Percentiles rank a stretch among this genome's conserved stretches.
These are phyloP conservation scores for Polypterus senegalus DNA, from an alignment of 2,113 vertebrate genomes.

Conservation along the genomic window DNA sequence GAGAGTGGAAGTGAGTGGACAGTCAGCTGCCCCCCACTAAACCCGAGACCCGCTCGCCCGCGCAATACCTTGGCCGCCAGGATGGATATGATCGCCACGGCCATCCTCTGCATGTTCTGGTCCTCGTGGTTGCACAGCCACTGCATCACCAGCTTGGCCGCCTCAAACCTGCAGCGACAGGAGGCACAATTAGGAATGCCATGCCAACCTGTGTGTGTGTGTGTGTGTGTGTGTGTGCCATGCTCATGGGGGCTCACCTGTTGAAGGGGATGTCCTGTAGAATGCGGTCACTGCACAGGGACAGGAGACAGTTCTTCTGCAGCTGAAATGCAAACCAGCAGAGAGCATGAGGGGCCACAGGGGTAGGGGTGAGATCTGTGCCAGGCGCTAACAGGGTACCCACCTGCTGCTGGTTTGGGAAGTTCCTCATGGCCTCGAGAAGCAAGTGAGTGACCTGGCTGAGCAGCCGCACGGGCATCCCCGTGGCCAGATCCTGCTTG, in stretches of 20 bases:
- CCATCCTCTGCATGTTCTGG: constrained; percentile 99
- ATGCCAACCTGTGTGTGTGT: not conserved
- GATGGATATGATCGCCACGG: constrained; percentile 95
- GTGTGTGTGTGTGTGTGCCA: not conserved
- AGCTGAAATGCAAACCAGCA: constrained; percentile 46
- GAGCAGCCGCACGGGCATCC: constrained; percentile 83
- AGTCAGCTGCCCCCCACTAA: not conserved
- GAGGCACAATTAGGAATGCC: not conserved
- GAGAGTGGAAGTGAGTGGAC: not conserved
- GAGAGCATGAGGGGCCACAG: not conserved
- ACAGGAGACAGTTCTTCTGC: constrained; percentile 96
- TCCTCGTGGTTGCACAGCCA: constrained; percentile 98
- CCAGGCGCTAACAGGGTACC: not conserved
- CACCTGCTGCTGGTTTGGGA: constrained; percentile 92
- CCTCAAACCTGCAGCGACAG: constrained; percentile 72
- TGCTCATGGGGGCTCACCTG: constrained; percentile 49
- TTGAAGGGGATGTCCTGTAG: constrained; percentile 97
- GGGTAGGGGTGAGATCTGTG: not conserved
- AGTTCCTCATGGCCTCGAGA: constrained; percentile 93
- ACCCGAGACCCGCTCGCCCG: not conserved
- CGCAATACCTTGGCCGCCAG: constrained; percentile 82
- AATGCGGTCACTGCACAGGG: constrained; percentile 94
- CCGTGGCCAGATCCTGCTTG: constrained; percentile 87
- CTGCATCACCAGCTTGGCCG: constrained; percentile 97
- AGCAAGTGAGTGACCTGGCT: constrained; percentile 83